phyloP scores from a whole-genome alignment of 2,113 vertebrate genomes.

The Pseudorhombus dupliciocellatus region DNA sequence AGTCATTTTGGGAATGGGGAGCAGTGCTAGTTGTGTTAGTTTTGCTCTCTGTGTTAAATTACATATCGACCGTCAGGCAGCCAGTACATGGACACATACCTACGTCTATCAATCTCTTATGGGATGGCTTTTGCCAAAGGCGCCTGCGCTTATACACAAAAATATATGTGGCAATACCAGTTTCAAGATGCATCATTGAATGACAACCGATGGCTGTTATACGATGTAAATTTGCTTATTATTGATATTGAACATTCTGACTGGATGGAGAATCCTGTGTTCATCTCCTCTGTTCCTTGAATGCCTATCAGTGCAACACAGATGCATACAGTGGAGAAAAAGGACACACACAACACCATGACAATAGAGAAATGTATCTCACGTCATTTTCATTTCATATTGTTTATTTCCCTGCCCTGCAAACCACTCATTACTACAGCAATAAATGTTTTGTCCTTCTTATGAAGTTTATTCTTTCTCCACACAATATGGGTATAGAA shows the following conservation, averaged over 20 bases:
- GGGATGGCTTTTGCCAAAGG: slow-evolving; percentile 21
- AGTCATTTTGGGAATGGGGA: slow-evolving; percentile 36
- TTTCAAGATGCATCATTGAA: too few species aligned
- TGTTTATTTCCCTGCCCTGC: too few species aligned
- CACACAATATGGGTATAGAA: too few species aligned
- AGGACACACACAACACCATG: neutral
- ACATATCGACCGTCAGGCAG: slow-evolving; percentile 65
- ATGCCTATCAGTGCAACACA: neutral
- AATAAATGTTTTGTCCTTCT: too few species aligned
- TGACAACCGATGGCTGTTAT: neutral
- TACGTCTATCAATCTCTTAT: slow-evolving; percentile 40
- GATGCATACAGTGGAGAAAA: neutral
- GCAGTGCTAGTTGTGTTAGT: slow-evolving; percentile 51
- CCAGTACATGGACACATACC: slow-evolving; percentile 20
- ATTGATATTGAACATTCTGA: neutral
- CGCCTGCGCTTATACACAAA: slow-evolving; percentile 28
- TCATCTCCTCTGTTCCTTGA: neutral
- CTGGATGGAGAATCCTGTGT: neutral
- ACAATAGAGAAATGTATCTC: too few species aligned
- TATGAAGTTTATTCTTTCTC: too few species aligned
- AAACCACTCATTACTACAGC: too few species aligned
- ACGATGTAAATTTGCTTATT: neutral
- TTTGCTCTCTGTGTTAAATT: slow-evolving; percentile 64
- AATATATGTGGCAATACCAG: neutral
- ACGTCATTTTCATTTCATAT: too few species aligned